A percentile compares a stretch with the other conserved stretches of the same genome.
Conservation (phyloP, 2,888 invertebrate species). For the Tachina fera region DNA sequence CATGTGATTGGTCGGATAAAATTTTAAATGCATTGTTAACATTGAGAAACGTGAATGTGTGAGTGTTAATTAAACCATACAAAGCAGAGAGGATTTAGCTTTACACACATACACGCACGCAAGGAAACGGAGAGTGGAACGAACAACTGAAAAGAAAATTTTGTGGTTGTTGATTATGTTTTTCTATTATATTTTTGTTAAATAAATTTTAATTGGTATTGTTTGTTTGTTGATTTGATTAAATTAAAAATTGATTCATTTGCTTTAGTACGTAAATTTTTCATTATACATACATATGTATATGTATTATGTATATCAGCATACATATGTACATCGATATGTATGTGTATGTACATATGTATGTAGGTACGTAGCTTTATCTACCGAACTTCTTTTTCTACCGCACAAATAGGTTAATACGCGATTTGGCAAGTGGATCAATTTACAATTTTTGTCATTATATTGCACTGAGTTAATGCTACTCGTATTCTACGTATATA, state of each 20-base stretch:
- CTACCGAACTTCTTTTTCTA: too few relatives aligned
- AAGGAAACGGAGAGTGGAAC: constrained; percentile 35
- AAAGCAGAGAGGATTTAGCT: constrained; percentile 40
- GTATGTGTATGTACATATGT: not conserved
- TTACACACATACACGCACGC: not conserved
- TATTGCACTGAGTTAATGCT: too few relatives aligned
- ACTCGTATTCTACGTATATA: too few relatives aligned
- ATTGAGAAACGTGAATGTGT: constrained; percentile 5
- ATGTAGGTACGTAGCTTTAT: too few relatives aligned
- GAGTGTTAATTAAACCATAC: constrained; percentile 41
- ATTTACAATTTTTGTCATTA: too few relatives aligned
- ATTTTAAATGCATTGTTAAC: constrained; percentile 60
- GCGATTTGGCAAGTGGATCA: too few relatives aligned
- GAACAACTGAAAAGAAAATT: constrained; percentile 18
- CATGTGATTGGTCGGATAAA: constrained; percentile 71
- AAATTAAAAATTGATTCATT: constrained; percentile 31
- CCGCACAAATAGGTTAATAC: too few relatives aligned
- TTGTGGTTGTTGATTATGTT: constrained; percentile 42
- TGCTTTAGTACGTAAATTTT: not conserved
- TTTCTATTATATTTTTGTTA: constrained; percentile 1
- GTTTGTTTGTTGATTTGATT: constrained; percentile 23
- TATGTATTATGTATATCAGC: too few relatives aligned
- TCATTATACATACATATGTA: not conserved
- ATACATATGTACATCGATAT: not conserved
- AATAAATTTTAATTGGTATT: constrained; percentile 24